Evolutionary conservation across 2,888 invertebrate genomes (phyloP), one percentile per base, ranked within the genome.

Genomic region (Iphiclides podalirius): DNA sequence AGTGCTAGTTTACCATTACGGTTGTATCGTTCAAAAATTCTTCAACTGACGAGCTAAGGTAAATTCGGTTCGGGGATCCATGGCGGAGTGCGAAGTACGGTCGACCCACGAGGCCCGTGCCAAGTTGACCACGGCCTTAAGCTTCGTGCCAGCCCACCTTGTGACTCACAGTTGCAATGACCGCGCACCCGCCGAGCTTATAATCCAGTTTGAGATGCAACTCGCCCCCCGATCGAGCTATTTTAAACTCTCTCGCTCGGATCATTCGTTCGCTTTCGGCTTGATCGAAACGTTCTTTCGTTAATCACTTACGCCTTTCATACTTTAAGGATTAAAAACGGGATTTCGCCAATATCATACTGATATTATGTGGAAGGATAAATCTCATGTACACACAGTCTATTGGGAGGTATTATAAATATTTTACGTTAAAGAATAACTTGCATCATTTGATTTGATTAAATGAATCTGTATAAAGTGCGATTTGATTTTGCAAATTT

Each of bases 121-220:
- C n/a, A n/a, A n/a, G n/a, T n/a, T n/a, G n/a, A n/a, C n/a, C n/a
- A n/a, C n/a, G n/a, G n/a, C n/a, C n/a, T n/a, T n/a, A n/a, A n/a
- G n/a, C 6, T 15, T 26, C 15, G 39, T 16, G 15, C 15, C 11
- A 11, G 26, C 9, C 12, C 7, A n/a, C n/a, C 8, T 28, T 50
- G 20, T 53, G 52, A 55, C 36, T 55, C 52, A 53, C 17, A 42
- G 38, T 50, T 52, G 46, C 40, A 48, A 16, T 50, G 52, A 51
- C 54, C 50, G 48, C 50, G 36, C 52, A 52, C 50, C 39, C 16
- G 13, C 14, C 20, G 8, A 8, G 36, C 33, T 23, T 37, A 40
- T 37, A 37, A 12, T 44, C 43, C 43, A 44, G 35, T 31, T 14
- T 40, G 26, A 15, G 14, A 43, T 41, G 35, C 35, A 23, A 35